A percentile compares a stretch with the other conserved stretches of the same genome.
These are phyloP conservation scores for Falco peregrinus DNA, from an alignment of 2,797 vertebrate genomes.

Conservation along the genomic window DNA sequence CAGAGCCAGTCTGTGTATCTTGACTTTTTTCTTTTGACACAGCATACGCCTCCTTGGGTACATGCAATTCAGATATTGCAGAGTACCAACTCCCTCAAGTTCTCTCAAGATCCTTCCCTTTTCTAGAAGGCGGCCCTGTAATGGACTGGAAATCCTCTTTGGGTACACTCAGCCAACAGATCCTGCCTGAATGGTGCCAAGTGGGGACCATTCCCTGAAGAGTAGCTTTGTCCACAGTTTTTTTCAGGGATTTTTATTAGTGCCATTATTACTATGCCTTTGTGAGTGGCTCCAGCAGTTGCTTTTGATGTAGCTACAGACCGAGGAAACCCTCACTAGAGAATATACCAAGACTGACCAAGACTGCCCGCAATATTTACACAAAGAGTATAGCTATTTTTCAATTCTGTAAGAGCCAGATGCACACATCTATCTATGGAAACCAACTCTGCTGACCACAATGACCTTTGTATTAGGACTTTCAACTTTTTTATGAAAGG, in stretches of 20 bases:
- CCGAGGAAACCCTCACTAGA: background rate
- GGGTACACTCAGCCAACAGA: background rate
- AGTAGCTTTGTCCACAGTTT: background rate
- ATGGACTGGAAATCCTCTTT: background rate
- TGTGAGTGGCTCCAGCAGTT: background rate
- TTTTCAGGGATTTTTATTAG: background rate
- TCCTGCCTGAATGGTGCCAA: background rate
- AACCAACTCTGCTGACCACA: background rate
- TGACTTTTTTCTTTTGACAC: background rate
- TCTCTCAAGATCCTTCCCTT: background rate
- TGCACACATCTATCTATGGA: background rate
- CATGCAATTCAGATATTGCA: background rate
- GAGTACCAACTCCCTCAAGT: background rate
- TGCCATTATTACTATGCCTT: background rate
- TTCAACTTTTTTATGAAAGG: background rate
- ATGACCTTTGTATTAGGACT: background rate
- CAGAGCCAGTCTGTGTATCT: background rate
- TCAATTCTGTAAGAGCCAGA: background rate
- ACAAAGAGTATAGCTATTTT: background rate
- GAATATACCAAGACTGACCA: background rate
- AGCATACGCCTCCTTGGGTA: background rate
- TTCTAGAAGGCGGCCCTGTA: background rate
- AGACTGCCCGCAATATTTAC: background rate
- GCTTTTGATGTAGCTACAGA: background rate
- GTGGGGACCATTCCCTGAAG: background rate